Percentiles rank a stretch among this genome's conserved stretches.
Conservation (phyloP, 2,113 vertebrate genomes). For the Eira barbara region DNA sequence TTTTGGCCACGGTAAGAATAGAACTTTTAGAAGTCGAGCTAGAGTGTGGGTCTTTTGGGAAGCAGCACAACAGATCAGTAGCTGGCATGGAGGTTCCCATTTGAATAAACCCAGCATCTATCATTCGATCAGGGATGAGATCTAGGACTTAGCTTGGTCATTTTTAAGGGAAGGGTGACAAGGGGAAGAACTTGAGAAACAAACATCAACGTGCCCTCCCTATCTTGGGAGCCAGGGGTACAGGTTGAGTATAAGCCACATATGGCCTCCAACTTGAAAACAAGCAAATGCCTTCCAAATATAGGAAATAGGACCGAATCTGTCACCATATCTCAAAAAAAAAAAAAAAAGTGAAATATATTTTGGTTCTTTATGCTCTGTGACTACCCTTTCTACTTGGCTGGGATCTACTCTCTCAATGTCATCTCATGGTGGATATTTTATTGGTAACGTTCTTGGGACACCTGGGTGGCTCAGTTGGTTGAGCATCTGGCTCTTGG, state of each 20-base stretch:
- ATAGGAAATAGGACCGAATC: neutral
- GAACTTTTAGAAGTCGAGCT: neutral
- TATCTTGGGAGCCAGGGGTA: neutral
- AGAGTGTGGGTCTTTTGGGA: neutral
- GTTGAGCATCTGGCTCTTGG: neutral
- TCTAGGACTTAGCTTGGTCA: neutral
- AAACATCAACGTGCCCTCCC: neutral
- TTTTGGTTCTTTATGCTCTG: neutral
- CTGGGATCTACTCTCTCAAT: neutral
- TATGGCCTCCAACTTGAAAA: neutral
- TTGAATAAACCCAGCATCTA: neutral
- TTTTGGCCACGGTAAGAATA: neutral
- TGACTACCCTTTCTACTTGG: neutral
- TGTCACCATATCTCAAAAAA: neutral
- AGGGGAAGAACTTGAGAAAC: neutral
- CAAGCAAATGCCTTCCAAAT: neutral
- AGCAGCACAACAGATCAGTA: neutral
- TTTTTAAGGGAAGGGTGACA: neutral
- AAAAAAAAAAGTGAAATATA: neutral
- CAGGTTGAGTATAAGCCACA: fast-evolving
- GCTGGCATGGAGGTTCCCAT: neutral
- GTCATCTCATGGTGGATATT: neutral
- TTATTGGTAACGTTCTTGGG: neutral
- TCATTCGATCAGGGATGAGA: neutral
- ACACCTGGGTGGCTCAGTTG: neutral